Evolutionary conservation across 2,888 invertebrate genomes (phyloP).

Genomic region (Drosophila tanythrix): DNA sequence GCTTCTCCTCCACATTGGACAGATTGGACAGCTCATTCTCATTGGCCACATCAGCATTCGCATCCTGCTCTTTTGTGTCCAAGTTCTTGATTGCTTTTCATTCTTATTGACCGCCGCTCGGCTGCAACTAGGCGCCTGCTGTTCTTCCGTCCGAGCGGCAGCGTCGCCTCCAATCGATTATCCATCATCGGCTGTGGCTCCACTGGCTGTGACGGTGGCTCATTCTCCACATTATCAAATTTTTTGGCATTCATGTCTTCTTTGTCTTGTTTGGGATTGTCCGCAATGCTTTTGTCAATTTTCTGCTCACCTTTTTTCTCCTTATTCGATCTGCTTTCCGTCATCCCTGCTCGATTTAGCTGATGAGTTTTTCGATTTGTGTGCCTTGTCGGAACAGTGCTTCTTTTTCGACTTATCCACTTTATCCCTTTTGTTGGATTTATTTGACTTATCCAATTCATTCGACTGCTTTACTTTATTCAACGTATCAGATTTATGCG

Average conservation of each 20-base stretch:
- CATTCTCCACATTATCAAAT: conserved; percentile 39
- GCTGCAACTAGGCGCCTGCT: background rate
- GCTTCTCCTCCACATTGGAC: background rate
- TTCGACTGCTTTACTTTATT: background rate
- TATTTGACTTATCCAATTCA: conserved; percentile 10
- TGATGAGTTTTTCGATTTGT: background rate
- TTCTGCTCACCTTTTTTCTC: conserved; percentile 15
- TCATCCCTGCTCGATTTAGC: conserved; percentile 11
- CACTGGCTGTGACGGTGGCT: conserved; percentile 19
- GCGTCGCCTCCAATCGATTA: too few species aligned
- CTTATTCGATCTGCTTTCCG: background rate
- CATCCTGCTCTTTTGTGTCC: background rate
- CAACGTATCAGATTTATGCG: conserved; percentile 6
- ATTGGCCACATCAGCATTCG: too few species aligned
- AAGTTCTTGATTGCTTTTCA: background rate
- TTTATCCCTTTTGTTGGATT: background rate
- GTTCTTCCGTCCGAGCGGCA: background rate
- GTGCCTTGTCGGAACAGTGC: background rate
- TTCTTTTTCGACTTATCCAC: conserved; percentile 1
- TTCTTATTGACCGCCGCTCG: background rate
- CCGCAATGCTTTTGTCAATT: background rate
- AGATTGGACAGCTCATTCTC: background rate
- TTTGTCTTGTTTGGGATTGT: conserved; percentile 3
- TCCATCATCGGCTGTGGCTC: background rate
- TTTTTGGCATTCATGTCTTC: background rate